A percentile compares a stretch with the other conserved stretches of the same genome.
Evolutionary conservation across 2,888 invertebrate genomes (phyloP).

Genomic region (Cancer borealis): DNA sequence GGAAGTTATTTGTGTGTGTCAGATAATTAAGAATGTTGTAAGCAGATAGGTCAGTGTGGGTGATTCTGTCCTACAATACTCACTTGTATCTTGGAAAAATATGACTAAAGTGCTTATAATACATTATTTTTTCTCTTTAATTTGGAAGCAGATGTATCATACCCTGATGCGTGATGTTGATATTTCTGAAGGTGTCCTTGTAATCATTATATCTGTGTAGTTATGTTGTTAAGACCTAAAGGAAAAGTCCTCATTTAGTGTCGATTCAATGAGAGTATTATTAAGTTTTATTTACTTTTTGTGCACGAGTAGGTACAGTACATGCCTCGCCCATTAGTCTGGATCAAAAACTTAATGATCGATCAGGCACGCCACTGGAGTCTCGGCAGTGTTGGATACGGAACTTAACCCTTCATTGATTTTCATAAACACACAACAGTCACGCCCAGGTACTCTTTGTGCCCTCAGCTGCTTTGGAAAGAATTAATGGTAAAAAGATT

Average conservation of each 20-base stretch:
- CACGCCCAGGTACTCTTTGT: neutral
- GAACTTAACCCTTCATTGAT: neutral
- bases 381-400: neutral
- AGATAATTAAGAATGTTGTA: neutral
- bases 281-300: neutral
- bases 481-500: neutral
- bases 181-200: neutral
- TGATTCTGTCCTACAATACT: neutral
- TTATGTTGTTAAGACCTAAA: neutral
- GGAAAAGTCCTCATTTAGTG: neutral
- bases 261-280: neutral
- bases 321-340: neutral
- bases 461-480: neutral
- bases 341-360: neutral
- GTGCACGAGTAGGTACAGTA: neutral
- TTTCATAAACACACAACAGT: neutral
- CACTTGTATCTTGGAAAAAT: neutral
- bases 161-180: neutral
- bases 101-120: neutral
- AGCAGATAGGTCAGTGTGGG: neutral
- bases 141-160: neutral
- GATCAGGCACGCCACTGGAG: neutral
- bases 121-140: neutral
- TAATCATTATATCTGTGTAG: neutral
- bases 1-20: no score